Evolutionary conservation across 64 coral and sea anemone species (phyloP).

Genomic region (Montipora foliosa): DNA sequence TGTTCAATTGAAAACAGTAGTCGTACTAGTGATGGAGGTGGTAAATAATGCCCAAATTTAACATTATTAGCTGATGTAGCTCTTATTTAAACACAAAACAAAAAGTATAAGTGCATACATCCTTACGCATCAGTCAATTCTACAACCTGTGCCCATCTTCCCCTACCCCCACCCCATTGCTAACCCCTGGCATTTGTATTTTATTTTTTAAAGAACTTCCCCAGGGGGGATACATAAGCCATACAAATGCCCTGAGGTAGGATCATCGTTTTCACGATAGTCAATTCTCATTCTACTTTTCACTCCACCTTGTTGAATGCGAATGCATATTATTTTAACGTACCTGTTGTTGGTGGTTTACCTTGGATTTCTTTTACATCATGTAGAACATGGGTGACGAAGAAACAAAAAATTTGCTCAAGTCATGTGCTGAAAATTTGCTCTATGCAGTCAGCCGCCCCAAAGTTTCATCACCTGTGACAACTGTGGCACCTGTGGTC

Average conservation of each 20-base stretch:
- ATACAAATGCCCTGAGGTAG: too few species aligned
- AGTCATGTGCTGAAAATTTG: neutral
- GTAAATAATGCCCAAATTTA: neutral
- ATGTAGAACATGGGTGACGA: conserved; percentile 10
- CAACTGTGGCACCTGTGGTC: neutral
- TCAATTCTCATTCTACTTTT: too few species aligned
- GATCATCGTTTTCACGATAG: too few species aligned
- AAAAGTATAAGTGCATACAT: neutral
- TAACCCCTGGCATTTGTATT: too few species aligned
- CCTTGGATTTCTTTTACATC: neutral
- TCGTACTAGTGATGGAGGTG: neutral
- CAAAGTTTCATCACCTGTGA: neutral
- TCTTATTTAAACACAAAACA: neutral
- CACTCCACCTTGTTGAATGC: too few species aligned
- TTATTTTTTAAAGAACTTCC: too few species aligned
- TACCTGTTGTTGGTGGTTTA: conserved; percentile 1
- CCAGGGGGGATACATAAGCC: too few species aligned
- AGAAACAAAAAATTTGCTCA: neutral
- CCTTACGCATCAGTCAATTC: neutral
- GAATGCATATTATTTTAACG: too few species aligned
- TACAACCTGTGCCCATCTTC: too few species aligned
- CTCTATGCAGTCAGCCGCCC: neutral
- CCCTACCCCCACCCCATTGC: too few species aligned
- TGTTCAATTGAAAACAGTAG: conserved; percentile 1
- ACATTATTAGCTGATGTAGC: neutral